Conservation (phyloP, 1,140 invertebrate genomes). For the Magallana angulata region DNA sequence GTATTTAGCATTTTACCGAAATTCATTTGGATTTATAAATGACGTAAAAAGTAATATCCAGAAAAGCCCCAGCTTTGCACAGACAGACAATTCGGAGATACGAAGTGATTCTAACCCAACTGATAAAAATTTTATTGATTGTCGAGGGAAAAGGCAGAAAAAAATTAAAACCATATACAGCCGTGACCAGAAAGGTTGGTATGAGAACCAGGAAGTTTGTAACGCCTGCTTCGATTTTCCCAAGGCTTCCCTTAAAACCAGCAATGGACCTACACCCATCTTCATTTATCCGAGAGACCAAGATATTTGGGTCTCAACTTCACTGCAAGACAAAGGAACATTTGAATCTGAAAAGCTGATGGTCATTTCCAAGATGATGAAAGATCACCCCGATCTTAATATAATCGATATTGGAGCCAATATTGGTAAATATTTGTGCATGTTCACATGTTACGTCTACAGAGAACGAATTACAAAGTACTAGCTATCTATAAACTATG, state of each 20-base stretch:
- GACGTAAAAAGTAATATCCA: no score
- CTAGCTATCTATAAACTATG: no score
- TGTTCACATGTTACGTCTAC: no score
- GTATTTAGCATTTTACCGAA: no score
- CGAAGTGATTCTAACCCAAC: no score
- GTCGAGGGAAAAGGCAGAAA: not conserved
- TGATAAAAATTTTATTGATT: not conserved
- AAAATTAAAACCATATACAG: constrained; percentile 9
- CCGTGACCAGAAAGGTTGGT: constrained; percentile 16
- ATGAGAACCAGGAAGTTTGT: constrained; percentile 31
- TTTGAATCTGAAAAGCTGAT: constrained; percentile 47
- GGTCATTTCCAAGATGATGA: constrained; percentile 32
- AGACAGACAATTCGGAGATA: not conserved
- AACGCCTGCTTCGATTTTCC: constrained; percentile 22
- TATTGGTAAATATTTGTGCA: constrained; percentile 30
- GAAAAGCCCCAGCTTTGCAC: not conserved
- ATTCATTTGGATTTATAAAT: no score
- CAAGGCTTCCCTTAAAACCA: constrained; percentile 42
- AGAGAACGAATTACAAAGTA: no score
- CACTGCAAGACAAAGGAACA: constrained; percentile 1
- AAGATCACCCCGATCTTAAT: constrained; percentile 33
- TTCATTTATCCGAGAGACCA: constrained; percentile 35
- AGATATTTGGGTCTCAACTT: constrained; percentile 48
- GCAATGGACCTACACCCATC: constrained; percentile 44
- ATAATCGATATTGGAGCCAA: constrained; percentile 51